Evolutionary conservation across 2,113 vertebrate genomes (phyloP), one percentile per base, ranked within the genome.

Genomic region (Cyprinodon tularosa): DNA sequence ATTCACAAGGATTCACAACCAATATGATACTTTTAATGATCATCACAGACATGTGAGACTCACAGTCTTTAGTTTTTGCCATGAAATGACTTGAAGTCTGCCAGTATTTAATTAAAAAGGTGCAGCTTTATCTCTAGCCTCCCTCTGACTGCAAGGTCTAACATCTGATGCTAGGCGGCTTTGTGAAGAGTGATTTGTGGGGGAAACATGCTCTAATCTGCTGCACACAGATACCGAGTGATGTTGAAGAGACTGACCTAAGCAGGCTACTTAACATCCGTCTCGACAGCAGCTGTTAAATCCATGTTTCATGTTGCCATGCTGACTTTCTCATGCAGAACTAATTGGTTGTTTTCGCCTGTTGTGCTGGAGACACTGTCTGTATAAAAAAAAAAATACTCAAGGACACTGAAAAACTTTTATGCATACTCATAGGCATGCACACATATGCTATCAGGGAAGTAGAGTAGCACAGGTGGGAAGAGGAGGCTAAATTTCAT

Each of bases 261-360:
- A 60, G 59, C 37, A 4, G 0, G 76, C 68, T 83, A 57, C 74
- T 86, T 77, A 82, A 76, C 88, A 74, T 71, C 88, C 48, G 3
- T 69, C 79, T 71, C 11, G 64, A 74, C 80, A 83, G 82, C 81
- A 73, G 80, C 74, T 79, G 64, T 78, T 87, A 88, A 88, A 87
- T 90, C 74, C 82, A 66, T 42, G 66, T 84, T 88, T 86, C 82
- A 79, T 86, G 88, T 77, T 78, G 86, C 84, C 82, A 76, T 68
- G 78, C 47, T 7, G 68, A 66, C 72, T 62, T 71, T 44, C 64
- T 84, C 70, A 71, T 59, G 86, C 79, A 76, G 80, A 89, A 90
- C 88, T 89, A 91, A 92, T 93, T 92, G 87, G 85, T 82, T 92
- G 86, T 89, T 90, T 88, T 89, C 22, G 66, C 76, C 73, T 73